Evolutionary conservation across 2,888 invertebrate genomes (phyloP), one percentile per base, ranked within the genome.

Genomic region (Metalampra italica): DNA sequence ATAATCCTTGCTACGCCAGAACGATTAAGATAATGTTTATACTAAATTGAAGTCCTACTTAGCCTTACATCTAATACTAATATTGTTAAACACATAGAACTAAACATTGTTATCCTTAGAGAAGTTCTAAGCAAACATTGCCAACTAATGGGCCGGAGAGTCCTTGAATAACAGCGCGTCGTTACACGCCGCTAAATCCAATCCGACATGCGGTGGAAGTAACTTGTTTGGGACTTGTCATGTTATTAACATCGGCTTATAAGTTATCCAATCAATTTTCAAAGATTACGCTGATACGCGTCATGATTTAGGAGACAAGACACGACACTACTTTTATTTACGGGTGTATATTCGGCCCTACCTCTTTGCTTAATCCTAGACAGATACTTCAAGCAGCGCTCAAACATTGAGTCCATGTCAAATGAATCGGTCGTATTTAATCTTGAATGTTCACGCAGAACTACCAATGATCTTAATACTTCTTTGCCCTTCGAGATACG

Each of bases 191-290:
- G 11, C 9, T 34, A 11, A 34, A 34, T 34, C 9, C 9, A 11
- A 34, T 8, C 15, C 8, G 13, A 9, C 15, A 39, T 39, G 15
- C n/a, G 39, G 37, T 37, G 14, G 29, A 11, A 9, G 34, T 39
- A 29, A 43, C 44, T 48, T 42, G 44, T 48, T 50, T 40, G 39
- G n/a, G 15, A 37, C 22, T 40, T 40, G 47, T 51, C 47, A 46
- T 50, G 39, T 42, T 45, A 22, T 22, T 22, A 22, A 22, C 15
- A 40, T 9, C 38, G 39, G 13, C n/a, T 49, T 37, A 49, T 45
- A 46, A 51, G 51, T 47, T 52, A 52, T 44, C 38, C 47, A 51
- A 53, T 48, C 29, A 34, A 44, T 38, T 46, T 51, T 34, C 34
- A 34, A 9, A 34, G 9, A 34, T 34, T 11, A 34, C 7, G 34